phyloP scores from a whole-genome alignment of 1,140 invertebrate species.

The Saccostrea echinata region DNA sequence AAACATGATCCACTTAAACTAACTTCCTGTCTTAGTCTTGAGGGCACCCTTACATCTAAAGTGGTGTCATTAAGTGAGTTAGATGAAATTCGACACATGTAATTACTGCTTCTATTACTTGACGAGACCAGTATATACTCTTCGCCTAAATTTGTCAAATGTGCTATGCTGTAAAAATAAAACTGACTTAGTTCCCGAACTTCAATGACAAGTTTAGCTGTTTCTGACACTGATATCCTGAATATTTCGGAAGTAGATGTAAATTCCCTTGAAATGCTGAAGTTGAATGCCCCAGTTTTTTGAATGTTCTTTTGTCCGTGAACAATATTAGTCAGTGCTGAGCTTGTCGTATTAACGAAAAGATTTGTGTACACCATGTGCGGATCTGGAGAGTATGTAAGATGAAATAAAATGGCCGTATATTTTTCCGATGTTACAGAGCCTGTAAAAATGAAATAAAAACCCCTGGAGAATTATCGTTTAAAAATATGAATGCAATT shows the following conservation, averaged over 20 bases:
- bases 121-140: constrained; percentile 6
- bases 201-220: background rate
- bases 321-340: background rate
- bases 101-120: background rate
- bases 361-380: background rate
- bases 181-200: background rate
- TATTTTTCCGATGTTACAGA: background rate
- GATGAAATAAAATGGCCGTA: background rate
- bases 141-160: background rate
- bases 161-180: background rate
- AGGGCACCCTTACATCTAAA: background rate
- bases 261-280: background rate
- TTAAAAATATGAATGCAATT: no score
- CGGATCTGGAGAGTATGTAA: background rate
- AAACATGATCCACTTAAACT: background rate
- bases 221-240: background rate
- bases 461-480: no score
- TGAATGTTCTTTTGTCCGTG: background rate
- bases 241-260: background rate
- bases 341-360: background rate
- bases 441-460: background rate
- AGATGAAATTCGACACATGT: background rate
- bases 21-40: background rate
- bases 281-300: background rate
- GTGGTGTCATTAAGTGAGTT: background rate